Base-by-base conservation (phyloP, 2,113 vertebrate genomes). In the Zapornia atra region DNA sequence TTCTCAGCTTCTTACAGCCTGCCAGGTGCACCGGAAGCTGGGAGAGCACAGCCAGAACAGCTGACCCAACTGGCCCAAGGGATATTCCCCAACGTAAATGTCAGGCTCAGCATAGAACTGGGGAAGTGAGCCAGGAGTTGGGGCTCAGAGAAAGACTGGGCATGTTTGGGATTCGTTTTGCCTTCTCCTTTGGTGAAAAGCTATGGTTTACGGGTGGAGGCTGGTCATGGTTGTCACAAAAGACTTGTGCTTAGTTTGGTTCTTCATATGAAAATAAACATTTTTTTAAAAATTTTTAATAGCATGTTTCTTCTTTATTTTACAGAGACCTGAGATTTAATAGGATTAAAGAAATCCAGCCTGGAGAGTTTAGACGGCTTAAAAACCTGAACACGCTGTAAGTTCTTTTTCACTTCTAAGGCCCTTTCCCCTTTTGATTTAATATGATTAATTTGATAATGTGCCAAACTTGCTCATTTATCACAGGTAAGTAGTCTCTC, bases 291-390 rank as follows among this genome's bases (percentile, higher is more conserved):
- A 16, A 46, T 56, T 59, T 54, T 40, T 24, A 7, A 34, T 79
- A 14, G 64, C 4, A 4, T 42, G 3, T 10, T 82, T 73, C 11
- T 84, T 9, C 75, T 61, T 91, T 69, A 21, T 86, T 85, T 61
- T n/a, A 18, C 98, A 99, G 99, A 97, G 99, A 99, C 88, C 97
- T 99, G 89, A 99, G 99, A 91, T 99, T 99, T 96, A 99, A 99
- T 97, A 99, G 99, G 98, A 99, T 99, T 97, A 98, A 99, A 96
- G 99, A 99, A 97, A 98, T 99, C 94, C 99, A 99, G 42, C 98
- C 98, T 5, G 99, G 99, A 83, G 98, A 99, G 57, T 99, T 99
- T 97, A 98, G 96, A 95, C 97, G 98, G 69, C 98, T 99, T 93
- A 99, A 99, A 94, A 99, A 99, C 97, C 97, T 99, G 96, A 99